phyloP scores from a whole-genome alignment of 2,888 invertebrate genomes.

The Andrena camellia region DNA sequence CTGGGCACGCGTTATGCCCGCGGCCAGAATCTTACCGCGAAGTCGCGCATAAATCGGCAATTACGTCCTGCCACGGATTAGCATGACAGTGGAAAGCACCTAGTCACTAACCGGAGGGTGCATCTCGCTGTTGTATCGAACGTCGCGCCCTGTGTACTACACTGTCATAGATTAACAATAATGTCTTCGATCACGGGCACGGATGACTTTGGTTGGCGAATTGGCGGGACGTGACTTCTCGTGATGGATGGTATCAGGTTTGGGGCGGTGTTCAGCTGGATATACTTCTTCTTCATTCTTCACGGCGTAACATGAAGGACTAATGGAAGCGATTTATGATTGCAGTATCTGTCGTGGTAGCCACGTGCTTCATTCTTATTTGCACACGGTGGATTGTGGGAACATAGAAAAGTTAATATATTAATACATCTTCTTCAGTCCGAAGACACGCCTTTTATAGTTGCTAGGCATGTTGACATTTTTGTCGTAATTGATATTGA shows the following conservation, averaged over 20 bases:
- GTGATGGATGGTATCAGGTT: constrained; percentile 23
- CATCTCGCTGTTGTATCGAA: constrained; percentile 66
- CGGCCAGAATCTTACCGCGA: constrained; percentile 35
- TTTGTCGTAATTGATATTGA: too few relatives aligned
- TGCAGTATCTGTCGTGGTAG: background rate
- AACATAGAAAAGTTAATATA: too few relatives aligned
- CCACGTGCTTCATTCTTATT: too few relatives aligned
- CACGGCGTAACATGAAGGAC: background rate
- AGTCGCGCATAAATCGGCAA: constrained; percentile 73
- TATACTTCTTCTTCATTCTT: background rate
- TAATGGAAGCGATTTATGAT: background rate
- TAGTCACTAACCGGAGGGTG: constrained; percentile 69
- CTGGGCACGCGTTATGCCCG: constrained; percentile 57
- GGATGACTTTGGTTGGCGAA: constrained; percentile 8
- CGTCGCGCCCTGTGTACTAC: constrained; percentile 40
- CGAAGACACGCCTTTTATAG: too few relatives aligned
- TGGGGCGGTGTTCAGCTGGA: background rate
- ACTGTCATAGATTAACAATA: constrained; percentile 51
- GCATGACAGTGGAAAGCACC: constrained; percentile 79
- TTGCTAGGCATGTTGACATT: too few relatives aligned
- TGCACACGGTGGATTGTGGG: too few relatives aligned
- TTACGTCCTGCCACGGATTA: constrained; percentile 75
- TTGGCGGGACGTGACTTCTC: background rate
- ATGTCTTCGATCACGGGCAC: constrained; percentile 55
- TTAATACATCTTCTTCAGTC: too few relatives aligned